Conservation (phyloP, 2,113 vertebrate genomes). For the Astur gentilis region DNA sequence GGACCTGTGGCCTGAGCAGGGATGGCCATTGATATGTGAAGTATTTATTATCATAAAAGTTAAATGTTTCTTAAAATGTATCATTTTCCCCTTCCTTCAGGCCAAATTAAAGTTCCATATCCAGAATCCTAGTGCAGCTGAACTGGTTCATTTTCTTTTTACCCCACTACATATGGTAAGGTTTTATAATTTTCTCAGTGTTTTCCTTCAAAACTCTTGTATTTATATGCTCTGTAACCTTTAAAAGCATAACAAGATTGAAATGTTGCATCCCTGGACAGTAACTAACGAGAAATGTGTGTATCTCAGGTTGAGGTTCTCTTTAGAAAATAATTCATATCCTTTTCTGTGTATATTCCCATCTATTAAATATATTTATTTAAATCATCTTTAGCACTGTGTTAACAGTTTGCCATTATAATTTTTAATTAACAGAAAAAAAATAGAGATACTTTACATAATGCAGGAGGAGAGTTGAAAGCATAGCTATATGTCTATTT, state of each 20-base stretch:
- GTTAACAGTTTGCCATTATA: not conserved
- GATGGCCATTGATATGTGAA: not conserved
- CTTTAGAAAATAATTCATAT: not conserved
- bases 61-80: not conserved
- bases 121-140: constrained; percentile 91
- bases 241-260: not conserved
- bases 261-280: not conserved
- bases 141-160: constrained; percentile 94
- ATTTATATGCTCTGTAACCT: not conserved
- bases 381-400: not conserved
- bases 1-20: not conserved
- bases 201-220: not conserved
- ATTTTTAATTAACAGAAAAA: not conserved
- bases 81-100: constrained; percentile 63
- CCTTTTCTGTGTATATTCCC: not conserved
- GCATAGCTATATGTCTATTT: not conserved
- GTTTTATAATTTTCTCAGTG: not conserved
- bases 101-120: constrained; percentile 90
- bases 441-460: not conserved
- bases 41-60: not conserved
- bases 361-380: not conserved
- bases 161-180: constrained; percentile 90
- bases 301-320: not conserved
- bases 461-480: not conserved
- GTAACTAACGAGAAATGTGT: not conserved